Evolutionary conservation across 2,888 invertebrate genomes (phyloP), one percentile per base, ranked within the genome.

Genomic region (Thalpophila matura): DNA sequence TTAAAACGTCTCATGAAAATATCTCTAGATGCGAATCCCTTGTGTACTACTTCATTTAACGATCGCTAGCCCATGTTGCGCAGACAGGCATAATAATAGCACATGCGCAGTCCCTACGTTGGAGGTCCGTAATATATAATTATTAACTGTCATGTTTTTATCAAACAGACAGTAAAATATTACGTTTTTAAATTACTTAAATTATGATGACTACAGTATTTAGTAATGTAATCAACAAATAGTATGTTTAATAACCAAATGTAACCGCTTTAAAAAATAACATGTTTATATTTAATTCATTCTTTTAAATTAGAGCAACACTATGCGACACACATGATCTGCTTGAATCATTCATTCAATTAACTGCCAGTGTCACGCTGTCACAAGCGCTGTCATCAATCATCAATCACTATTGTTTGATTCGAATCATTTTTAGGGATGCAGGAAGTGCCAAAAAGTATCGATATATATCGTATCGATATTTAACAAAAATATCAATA

Each of bases 31-130:
- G 6, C 16, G 16, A 45, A 65, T 80, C 76, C 74, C 88, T n/a
- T 86, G 87, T 88, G 61, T 61, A 57, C 45, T 75, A 43, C 55
- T 60, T 42, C 12, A 10, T 50, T 61, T 87, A 92, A 92, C 83
- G 93, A 93, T 91, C 81, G 63, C 49, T 31, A 61, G 57, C 62
- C 77, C 77, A 76, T 81, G 84, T 70, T 89, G 90, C 91, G 92
- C 91, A 87, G 74, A 65, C 74, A 80, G 83, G 60, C 37, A 26
- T 64, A 75, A 82, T 81, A 22, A 64, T 62, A 56, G 83, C 83
- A 88, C 77, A 78, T 78, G 77, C 77, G 77, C 77, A 56, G 89
- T 89, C 87, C 85, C 82, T 29, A 42, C 24, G 33, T 6, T 24
- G 50, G 14, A 7, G 31, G 27, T 10, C 16, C 10, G n/a, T 35